These are phyloP conservation scores for Hylyphantes graminicola DNA, from an alignment of 1,140 invertebrate genomes.

Conservation along the genomic window DNA sequence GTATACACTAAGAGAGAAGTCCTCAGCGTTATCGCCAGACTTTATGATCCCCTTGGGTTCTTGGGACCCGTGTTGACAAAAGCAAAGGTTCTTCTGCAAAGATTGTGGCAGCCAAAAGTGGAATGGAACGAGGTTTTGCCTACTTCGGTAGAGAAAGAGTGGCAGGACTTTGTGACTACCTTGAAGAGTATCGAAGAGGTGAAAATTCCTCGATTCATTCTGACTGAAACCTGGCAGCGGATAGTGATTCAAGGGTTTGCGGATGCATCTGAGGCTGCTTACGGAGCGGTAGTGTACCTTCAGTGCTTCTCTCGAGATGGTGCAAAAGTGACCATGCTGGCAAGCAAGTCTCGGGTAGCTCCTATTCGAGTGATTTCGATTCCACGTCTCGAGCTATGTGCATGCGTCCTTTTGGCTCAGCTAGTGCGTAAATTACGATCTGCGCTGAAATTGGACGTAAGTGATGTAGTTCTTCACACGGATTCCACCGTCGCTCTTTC, in stretches of 20 bases:
- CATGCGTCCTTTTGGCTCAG: slow-evolving; percentile 19
- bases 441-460: too few relatives aligned
- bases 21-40: slow-evolving; percentile 40
- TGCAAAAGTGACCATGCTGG: neutral
- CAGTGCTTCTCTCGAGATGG: neutral
- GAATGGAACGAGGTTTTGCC: slow-evolving; percentile 60
- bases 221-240: neutral
- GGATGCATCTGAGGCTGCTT: slow-evolving; percentile 57
- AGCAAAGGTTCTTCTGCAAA: slow-evolving; percentile 60
- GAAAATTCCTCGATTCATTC: slow-evolving; percentile 1
- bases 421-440: too few relatives aligned
- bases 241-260: slow-evolving; percentile 49
- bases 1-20: slow-evolving; percentile 55
- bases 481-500: too few relatives aligned
- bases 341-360: slow-evolving; percentile 43
- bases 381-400: slow-evolving; percentile 32
- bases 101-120: slow-evolving; percentile 48
- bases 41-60: slow-evolving; percentile 62
- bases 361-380: slow-evolving; percentile 40
- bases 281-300: slow-evolving; percentile 56
- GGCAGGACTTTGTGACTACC: slow-evolving; percentile 18
- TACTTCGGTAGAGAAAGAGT: slow-evolving; percentile 23
- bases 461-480: too few relatives aligned
- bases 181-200: neutral
- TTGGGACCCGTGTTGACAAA: slow-evolving; percentile 41